Evolutionary conservation across 2,888 invertebrate genomes (phyloP).

Genomic region (Acanthacorydalis orientalis): DNA sequence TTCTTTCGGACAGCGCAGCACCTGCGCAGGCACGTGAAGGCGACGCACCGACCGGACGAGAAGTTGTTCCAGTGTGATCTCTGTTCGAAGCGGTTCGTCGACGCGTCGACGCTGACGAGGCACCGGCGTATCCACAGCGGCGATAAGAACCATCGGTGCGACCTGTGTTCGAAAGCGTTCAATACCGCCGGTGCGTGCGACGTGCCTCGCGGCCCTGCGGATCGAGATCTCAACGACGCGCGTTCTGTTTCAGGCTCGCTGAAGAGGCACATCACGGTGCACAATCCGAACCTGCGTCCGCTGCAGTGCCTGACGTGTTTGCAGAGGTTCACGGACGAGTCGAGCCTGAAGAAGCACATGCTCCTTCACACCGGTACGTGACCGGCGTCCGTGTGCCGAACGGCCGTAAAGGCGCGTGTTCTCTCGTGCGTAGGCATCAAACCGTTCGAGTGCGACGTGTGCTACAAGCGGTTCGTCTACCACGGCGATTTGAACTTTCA

Average conservation of each 20-base stretch:
- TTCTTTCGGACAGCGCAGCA: slow-evolving; percentile 11
- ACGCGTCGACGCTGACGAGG: slow-evolving; percentile 11
- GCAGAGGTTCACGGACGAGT: slow-evolving; percentile 25
- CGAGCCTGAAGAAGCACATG: slow-evolving; percentile 25
- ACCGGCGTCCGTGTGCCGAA: too few relatives aligned
- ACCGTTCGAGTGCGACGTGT: slow-evolving; percentile 22
- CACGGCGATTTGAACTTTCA: slow-evolving; percentile 26
- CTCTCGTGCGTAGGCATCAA: slow-evolving; percentile 8
- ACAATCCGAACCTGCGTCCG: slow-evolving; percentile 25
- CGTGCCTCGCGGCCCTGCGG: too few relatives aligned
- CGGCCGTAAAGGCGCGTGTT: background rate
- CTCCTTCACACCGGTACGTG: slow-evolving; percentile 25
- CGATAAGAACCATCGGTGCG: slow-evolving; percentile 10
- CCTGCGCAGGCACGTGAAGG: slow-evolving; percentile 11
- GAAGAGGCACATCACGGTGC: slow-evolving; percentile 24
- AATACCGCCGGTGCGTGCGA: slow-evolving; percentile 14
- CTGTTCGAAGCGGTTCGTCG: slow-evolving; percentile 13
- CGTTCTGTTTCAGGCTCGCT: slow-evolving; percentile 18
- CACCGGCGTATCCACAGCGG: slow-evolving; percentile 15
- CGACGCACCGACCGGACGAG: slow-evolving; percentile 9
- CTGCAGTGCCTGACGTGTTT: slow-evolving; percentile 26
- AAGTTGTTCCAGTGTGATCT: slow-evolving; percentile 9
- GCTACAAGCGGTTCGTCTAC: slow-evolving; percentile 25
- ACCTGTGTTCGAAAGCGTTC: slow-evolving; percentile 7
- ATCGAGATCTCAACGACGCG: too few relatives aligned